Evolutionary conservation across 2,113 vertebrate species (phyloP).

Genomic region (Ivindomyrus marchei): DNA sequence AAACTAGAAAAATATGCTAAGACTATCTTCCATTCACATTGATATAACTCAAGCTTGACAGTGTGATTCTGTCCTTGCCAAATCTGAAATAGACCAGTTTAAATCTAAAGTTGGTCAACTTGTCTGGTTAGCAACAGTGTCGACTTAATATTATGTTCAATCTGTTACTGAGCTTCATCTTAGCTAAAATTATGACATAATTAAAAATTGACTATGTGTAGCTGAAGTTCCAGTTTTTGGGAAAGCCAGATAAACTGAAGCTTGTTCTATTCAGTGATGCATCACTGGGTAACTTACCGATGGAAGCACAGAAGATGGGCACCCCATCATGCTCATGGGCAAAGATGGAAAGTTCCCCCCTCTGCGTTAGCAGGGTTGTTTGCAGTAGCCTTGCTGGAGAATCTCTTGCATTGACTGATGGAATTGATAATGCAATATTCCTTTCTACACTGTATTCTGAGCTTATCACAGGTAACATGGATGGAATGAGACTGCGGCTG

Average conservation of each 20-base stretch:
- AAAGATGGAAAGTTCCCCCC: conserved; percentile 20
- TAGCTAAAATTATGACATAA: not conserved
- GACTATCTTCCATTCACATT: not conserved
- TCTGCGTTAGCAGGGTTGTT: conserved; percentile 19
- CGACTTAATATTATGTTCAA: conserved; percentile 16
- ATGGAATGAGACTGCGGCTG: not conserved
- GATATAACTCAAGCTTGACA: not conserved
- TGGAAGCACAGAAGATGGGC: conserved; percentile 13
- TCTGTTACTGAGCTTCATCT: not conserved
- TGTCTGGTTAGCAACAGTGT: not conserved
- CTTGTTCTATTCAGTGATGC: conserved; percentile 17
- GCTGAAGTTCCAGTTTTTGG: conserved; percentile 18
- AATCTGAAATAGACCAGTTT: not conserved
- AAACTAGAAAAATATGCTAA: not conserved
- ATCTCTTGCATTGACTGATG: not conserved
- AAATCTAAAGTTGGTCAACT: conserved; percentile 19
- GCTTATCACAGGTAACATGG: not conserved
- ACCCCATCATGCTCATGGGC: conserved; percentile 8
- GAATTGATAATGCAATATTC: conserved; percentile 3
- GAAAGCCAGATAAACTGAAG: not conserved
- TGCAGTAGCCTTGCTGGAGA: conserved; percentile 15
- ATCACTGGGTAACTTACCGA: conserved; percentile 25
- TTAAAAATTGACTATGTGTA: conserved; percentile 10
- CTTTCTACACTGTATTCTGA: conserved; percentile 17
- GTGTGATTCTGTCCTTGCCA: not conserved